Evolutionary conservation across 1,140 invertebrate species (phyloP).

Genomic region (Mamestra configurata): DNA sequence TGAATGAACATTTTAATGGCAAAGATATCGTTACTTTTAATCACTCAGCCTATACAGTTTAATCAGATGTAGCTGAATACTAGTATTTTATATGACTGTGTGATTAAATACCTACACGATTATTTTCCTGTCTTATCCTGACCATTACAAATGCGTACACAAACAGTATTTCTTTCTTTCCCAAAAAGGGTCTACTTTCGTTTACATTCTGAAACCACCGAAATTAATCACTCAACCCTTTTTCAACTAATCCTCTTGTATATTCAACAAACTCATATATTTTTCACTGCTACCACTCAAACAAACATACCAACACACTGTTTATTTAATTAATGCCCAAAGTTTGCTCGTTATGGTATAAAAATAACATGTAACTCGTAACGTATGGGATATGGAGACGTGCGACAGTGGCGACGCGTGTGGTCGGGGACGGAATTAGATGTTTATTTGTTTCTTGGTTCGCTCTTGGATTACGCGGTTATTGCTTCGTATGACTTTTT

Average conservation of each 20-base stretch:
- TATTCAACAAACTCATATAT: slow-evolving; percentile 29
- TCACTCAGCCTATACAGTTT: too few species aligned
- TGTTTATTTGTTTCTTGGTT: slow-evolving; percentile 1
- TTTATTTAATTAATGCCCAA: slow-evolving; percentile 45
- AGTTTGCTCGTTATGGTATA: slow-evolving; percentile 37
- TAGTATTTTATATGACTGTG: too few species aligned
- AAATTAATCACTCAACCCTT: not conserved
- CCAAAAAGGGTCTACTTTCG: not conserved
- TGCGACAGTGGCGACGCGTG: slow-evolving; percentile 31
- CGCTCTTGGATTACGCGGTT: not conserved
- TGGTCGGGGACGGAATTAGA: slow-evolving; percentile 40
- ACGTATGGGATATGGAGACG: not conserved
- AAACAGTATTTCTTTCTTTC: not conserved
- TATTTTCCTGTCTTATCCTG: too few species aligned
- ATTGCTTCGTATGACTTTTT: not conserved
- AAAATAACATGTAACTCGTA: slow-evolving; percentile 22
- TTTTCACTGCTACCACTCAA: slow-evolving; percentile 4
- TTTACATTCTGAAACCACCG: not conserved
- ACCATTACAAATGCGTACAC: not conserved
- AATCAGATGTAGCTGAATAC: too few species aligned
- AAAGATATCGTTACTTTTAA: too few species aligned
- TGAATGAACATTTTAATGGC: too few species aligned
- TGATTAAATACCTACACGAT: too few species aligned
- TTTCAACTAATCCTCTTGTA: not conserved
- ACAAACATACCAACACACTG: slow-evolving; percentile 19